Percentiles rank a stretch among this genome's conserved stretches.
Evolutionary conservation across 1,140 invertebrate genomes (phyloP).

Genomic region (Dreissena rostriformis): DNA sequence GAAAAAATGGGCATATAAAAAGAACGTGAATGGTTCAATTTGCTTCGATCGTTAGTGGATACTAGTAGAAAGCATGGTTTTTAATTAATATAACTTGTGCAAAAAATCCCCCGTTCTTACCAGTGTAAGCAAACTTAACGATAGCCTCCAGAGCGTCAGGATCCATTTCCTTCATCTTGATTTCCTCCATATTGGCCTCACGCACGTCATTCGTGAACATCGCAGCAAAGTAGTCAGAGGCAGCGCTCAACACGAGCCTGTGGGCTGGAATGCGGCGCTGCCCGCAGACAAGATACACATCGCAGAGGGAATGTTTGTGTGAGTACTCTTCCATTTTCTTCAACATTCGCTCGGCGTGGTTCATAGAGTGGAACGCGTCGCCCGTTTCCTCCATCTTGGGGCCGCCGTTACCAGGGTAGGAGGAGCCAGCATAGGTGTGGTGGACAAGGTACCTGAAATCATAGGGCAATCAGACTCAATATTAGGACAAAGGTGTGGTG

Average conservation of each 20-base stretch:
- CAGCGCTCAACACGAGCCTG: slow-evolving; percentile 91
- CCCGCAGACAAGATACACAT: slow-evolving; percentile 80
- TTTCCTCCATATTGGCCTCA: slow-evolving; percentile 92
- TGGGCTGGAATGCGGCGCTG: slow-evolving; percentile 86
- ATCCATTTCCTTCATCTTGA: slow-evolving; percentile 91
- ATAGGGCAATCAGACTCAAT: no score
- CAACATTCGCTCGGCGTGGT: slow-evolving; percentile 91
- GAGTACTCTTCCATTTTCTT: slow-evolving; percentile 91
- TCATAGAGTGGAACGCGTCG: slow-evolving; percentile 89
- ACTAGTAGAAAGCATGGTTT: no score
- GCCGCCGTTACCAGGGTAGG: slow-evolving; percentile 46
- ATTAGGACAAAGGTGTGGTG: slow-evolving; percentile 73
- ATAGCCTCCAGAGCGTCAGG: slow-evolving; percentile 91
- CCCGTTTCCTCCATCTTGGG: slow-evolving; percentile 78
- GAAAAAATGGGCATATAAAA: no score
- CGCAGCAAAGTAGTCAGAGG: slow-evolving; percentile 96
- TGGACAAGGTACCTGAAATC: slow-evolving; percentile 74
- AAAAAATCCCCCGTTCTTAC: slow-evolving; percentile 80
- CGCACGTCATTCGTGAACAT: slow-evolving; percentile 95
- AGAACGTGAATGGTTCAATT: no score
- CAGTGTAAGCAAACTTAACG: slow-evolving; percentile 95
- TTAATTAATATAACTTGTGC: no score
- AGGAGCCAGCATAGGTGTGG: slow-evolving; percentile 67
- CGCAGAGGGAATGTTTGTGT: slow-evolving; percentile 84
- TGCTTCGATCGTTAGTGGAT: no score